These are phyloP conservation scores for Pelmatolapia mariae DNA, from an alignment of 2,113 vertebrate species.

Conservation along the genomic window DNA sequence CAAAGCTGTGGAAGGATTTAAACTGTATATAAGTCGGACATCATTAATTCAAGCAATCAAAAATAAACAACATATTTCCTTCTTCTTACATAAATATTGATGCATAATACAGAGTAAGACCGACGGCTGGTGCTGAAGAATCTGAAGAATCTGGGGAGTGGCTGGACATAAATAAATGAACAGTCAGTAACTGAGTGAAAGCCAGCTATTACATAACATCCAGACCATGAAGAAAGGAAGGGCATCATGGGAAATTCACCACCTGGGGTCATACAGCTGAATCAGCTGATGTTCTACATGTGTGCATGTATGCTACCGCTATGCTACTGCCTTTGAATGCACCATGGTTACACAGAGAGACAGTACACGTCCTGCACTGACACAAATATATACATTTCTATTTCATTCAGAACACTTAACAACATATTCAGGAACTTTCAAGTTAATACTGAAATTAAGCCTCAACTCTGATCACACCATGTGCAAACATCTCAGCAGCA, in stretches of 20 bases:
- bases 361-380: fast-evolving
- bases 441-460: neutral
- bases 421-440: neutral
- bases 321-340: neutral
- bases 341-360: fast-evolving
- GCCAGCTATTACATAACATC: neutral
- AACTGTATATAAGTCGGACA: neutral
- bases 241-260: neutral
- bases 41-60: neutral
- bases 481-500: neutral
- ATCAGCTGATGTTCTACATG: neutral
- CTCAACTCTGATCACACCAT: neutral
- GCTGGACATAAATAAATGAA: neutral
- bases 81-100: neutral
- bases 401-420: neutral
- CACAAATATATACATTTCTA: neutral
- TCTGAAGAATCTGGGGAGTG: neutral
- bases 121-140: neutral
- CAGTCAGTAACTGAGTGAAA: neutral
- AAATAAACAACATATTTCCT: neutral
- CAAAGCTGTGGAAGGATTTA: neutral
- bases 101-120: neutral
- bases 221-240: neutral
- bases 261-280: neutral
- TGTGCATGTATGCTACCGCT: fast-evolving